These are phyloP conservation scores for Halichoeres trimaculatus DNA, from an alignment of 2,113 vertebrate species.

Conservation along the genomic window DNA sequence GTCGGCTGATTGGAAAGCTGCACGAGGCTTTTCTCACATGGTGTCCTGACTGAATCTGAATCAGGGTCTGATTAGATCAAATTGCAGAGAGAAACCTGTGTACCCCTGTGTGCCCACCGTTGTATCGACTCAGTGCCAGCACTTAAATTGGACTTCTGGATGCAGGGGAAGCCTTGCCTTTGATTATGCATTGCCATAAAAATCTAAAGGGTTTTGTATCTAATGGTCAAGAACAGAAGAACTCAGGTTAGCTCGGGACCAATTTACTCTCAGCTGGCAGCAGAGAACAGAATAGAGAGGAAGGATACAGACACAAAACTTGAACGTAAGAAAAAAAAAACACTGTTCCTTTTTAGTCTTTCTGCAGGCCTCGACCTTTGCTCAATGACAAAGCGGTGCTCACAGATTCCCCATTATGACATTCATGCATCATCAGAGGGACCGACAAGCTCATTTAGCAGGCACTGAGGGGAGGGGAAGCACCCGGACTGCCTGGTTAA, in stretches of 20 bases:
- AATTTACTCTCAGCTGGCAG: slow-evolving; percentile 46
- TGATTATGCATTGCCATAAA: slow-evolving; percentile 55
- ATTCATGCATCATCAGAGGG: slow-evolving; percentile 33
- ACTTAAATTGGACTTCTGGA: slow-evolving; percentile 68
- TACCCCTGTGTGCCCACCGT: slow-evolving; percentile 66
- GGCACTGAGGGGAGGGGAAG: not conserved
- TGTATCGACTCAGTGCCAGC: slow-evolving; percentile 48
- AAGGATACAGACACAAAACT: slow-evolving; percentile 4
- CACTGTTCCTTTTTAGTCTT: slow-evolving; percentile 3
- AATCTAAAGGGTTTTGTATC: slow-evolving; percentile 28
- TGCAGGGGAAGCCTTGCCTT: slow-evolving; percentile 44
- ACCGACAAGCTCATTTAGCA: slow-evolving; percentile 34
- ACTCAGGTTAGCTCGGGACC: slow-evolving; percentile 36
- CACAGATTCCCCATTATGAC: slow-evolving; percentile 34
- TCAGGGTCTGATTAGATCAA: slow-evolving; percentile 76
- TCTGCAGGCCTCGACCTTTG: slow-evolving; percentile 19
- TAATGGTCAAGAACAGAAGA: slow-evolving; percentile 19
- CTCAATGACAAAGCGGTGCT: slow-evolving; percentile 25
- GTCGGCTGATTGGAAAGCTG: slow-evolving; percentile 69
- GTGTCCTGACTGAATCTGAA: slow-evolving; percentile 67
- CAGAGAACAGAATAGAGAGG: slow-evolving; percentile 2
- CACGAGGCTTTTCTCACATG: slow-evolving; percentile 62
- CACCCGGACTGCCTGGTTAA: slow-evolving; percentile 26
- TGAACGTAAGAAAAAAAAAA: slow-evolving; percentile 5
- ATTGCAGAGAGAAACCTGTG: slow-evolving; percentile 69